Percentiles rank a stretch among this genome's conserved stretches.
Evolutionary conservation across 2,888 invertebrate genomes (phyloP).

Genomic region (Hirtodrosophila histrioides): DNA sequence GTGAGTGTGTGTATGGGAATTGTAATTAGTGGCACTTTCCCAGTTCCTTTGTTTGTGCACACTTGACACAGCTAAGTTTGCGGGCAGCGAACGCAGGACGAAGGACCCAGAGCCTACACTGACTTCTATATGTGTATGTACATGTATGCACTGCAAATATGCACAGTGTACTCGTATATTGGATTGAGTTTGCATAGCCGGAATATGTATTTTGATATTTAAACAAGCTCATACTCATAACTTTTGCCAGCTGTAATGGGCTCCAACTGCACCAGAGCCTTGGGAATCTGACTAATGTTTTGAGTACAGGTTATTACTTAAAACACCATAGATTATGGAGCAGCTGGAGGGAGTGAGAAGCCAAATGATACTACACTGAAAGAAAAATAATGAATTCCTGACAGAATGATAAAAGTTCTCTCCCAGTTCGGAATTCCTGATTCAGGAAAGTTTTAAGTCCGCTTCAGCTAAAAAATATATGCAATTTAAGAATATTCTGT

Average conservation of each 20-base stretch:
- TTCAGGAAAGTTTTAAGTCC: too few relatives aligned
- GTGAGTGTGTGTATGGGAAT: conserved; percentile 62
- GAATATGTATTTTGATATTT: conserved; percentile 26
- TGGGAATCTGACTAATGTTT: too few relatives aligned
- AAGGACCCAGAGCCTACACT: conserved; percentile 21
- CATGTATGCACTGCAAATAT: conserved; percentile 49
- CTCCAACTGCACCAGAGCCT: too few relatives aligned
- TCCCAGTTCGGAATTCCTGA: too few relatives aligned
- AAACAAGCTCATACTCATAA: not conserved
- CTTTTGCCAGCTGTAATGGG: not conserved
- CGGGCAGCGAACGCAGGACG: conserved; percentile 22
- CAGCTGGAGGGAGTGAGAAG: too few relatives aligned
- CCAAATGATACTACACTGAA: too few relatives aligned
- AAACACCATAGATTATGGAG: too few relatives aligned
- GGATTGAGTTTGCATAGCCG: conserved; percentile 31
- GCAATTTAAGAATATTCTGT: too few relatives aligned
- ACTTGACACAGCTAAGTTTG: conserved; percentile 63
- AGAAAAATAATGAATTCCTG: too few relatives aligned
- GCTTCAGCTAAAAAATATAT: too few relatives aligned
- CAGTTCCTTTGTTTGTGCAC: conserved; percentile 74
- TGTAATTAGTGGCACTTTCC: conserved; percentile 80
- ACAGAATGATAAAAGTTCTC: too few relatives aligned
- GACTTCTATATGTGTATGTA: conserved; percentile 16
- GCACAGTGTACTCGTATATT: conserved; percentile 26
- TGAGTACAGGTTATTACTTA: too few relatives aligned